These are phyloP conservation scores for Agrypnus murinus DNA, from an alignment of 2,888 invertebrate species.

Conservation along the genomic window DNA sequence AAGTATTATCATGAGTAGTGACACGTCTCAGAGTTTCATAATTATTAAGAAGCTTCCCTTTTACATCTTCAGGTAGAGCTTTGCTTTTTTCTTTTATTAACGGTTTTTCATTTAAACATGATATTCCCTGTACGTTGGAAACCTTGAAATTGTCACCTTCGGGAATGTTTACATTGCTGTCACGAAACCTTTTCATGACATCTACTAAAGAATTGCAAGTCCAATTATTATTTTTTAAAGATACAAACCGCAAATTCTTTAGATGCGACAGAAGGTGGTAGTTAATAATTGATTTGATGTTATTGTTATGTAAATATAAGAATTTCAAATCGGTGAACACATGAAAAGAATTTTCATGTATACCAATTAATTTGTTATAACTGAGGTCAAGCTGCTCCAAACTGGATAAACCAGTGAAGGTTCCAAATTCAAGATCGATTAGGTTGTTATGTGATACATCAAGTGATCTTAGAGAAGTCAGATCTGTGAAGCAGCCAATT, in stretches of 20 bases:
- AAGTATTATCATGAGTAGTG: too few relatives aligned
- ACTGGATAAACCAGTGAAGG: constrained; percentile 14
- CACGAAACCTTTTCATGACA: neutral
- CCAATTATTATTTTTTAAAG: constrained; percentile 20
- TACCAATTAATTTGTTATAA: constrained; percentile 7
- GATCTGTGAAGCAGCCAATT: constrained; percentile 17
- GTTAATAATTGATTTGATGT: neutral
- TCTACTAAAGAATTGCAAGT: neutral
- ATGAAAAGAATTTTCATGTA: constrained; percentile 25
- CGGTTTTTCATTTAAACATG: constrained; percentile 2
- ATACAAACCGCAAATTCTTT: neutral
- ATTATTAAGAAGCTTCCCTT: too few relatives aligned
- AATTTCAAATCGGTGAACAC: neutral
- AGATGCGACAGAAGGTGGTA: neutral
- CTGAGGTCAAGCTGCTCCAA: neutral
- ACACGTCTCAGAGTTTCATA: neutral
- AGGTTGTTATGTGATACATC: constrained; percentile 21
- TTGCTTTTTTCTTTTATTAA: too few relatives aligned
- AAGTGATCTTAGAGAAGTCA: constrained; percentile 11
- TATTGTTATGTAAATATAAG: constrained; percentile 22
- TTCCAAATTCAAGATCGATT: constrained; percentile 29
- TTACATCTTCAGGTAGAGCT: too few relatives aligned
- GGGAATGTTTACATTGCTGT: neutral
- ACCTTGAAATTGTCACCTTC: neutral
- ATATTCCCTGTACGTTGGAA: constrained; percentile 21